A percentile compares a stretch with the other conserved stretches of the same genome.
Conservation (phyloP, 2,797 vertebrate species). For the Rhynchonycteris naso region DNA sequence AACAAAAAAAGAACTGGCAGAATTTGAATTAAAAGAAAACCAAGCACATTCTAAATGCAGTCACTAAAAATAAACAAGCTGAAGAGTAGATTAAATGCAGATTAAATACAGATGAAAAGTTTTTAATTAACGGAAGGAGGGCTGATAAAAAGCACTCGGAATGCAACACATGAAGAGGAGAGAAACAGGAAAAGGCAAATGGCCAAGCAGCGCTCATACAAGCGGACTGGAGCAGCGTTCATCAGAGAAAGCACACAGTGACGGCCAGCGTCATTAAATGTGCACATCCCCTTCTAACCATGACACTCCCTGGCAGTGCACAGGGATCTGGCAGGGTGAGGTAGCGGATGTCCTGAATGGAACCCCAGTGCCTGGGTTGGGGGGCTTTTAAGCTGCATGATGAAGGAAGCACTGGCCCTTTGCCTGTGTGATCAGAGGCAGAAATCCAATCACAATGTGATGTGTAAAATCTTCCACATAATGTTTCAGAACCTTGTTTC, state of each 20-base stretch:
- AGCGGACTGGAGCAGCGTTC: neutral
- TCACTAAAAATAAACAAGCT: slow-evolving; percentile 41
- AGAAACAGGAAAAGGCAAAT: neutral
- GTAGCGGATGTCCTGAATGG: neutral
- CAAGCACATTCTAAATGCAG: neutral
- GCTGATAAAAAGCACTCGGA: neutral
- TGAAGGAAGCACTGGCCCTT: neutral
- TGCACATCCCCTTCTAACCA: neutral
- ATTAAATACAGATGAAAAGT: neutral
- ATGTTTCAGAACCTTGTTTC: neutral
- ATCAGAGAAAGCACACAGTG: neutral
- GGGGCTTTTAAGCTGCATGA: neutral
- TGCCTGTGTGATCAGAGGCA: neutral
- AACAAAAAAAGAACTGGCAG: neutral
- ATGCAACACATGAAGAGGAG: neutral
- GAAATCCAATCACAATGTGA: neutral
- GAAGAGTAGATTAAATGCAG: neutral
- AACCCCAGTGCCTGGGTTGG: neutral
- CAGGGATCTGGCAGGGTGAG: neutral
- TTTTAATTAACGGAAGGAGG: neutral
- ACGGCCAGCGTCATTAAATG: neutral
- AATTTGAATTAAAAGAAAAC: neutral
- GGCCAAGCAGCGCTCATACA: neutral
- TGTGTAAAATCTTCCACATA: neutral
- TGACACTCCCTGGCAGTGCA: neutral